Evolutionary conservation across 2,113 vertebrate species (phyloP).

Genomic region (Tinamus guttatus): DNA sequence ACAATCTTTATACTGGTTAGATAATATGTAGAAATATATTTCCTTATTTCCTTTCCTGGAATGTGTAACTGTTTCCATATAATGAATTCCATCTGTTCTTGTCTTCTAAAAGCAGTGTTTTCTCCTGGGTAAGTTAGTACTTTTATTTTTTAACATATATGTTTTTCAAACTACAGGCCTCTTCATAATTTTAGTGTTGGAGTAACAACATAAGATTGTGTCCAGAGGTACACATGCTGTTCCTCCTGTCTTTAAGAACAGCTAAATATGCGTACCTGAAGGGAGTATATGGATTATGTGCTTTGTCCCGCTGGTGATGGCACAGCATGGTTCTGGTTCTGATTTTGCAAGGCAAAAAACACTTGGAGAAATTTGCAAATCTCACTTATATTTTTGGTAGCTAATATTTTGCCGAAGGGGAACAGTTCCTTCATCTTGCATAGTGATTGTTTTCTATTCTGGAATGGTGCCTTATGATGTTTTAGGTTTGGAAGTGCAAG

Average conservation of each 20-base stretch:
- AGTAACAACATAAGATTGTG: background rate
- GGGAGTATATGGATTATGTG: background rate
- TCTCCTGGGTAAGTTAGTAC: background rate
- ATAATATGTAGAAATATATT: background rate
- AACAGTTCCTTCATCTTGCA: conserved; percentile 48
- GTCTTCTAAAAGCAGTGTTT: background rate
- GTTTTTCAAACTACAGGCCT: background rate
- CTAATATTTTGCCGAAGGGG: conserved; percentile 66
- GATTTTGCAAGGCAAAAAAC: conserved; percentile 21
- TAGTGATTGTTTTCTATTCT: conserved; percentile 50
- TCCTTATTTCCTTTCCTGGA: background rate
- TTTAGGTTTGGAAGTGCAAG: conserved; percentile 66
- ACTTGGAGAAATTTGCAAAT: conserved; percentile 45
- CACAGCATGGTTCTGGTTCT: conserved; percentile 6
- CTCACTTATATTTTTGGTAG: conserved; percentile 65
- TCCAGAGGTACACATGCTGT: background rate
- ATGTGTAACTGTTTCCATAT: background rate
- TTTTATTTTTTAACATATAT: background rate
- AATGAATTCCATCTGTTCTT: background rate
- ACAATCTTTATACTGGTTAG: background rate
- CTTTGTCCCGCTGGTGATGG: background rate
- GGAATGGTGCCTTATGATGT: conserved; percentile 62
- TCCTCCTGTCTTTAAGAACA: background rate
- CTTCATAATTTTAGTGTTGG: background rate
- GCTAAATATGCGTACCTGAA: background rate